Evolutionary conservation across 2,888 invertebrate species (phyloP).

Genomic region (Byasa hedistus): DNA sequence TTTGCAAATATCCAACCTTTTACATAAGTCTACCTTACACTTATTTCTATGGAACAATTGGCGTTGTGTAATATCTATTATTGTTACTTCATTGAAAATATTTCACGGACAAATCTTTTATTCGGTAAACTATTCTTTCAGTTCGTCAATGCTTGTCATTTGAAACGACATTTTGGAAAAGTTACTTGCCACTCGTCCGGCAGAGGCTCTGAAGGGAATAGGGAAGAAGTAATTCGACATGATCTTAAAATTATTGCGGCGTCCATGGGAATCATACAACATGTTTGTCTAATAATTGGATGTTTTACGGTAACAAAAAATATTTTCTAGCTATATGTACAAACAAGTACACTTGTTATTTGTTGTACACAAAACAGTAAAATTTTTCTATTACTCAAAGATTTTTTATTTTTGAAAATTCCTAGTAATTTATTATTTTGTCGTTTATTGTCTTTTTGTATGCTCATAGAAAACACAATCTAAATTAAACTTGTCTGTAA

Average conservation of each 20-base stretch:
- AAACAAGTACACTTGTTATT: too few relatives aligned
- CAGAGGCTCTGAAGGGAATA: slow-evolving; percentile 19
- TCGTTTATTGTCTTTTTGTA: too few relatives aligned
- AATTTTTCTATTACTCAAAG: too few relatives aligned
- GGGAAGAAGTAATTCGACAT: slow-evolving; percentile 53
- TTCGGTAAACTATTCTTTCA: slow-evolving; percentile 33
- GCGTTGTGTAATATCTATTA: slow-evolving; percentile 50
- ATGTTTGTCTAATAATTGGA: slow-evolving; percentile 56
- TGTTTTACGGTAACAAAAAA: slow-evolving; percentile 38
- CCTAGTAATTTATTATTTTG: too few relatives aligned
- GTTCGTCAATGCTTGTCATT: slow-evolving; percentile 53
- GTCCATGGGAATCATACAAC: slow-evolving; percentile 60
- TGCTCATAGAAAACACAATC: too few relatives aligned
- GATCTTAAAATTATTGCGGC: slow-evolving; percentile 64
- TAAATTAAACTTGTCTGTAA: too few relatives aligned
- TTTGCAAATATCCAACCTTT: slow-evolving; percentile 57
- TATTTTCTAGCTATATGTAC: slow-evolving; percentile 7
- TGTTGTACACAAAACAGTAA: background rate
- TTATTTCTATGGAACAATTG: slow-evolving; percentile 54
- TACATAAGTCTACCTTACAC: slow-evolving; percentile 51
- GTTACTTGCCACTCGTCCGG: slow-evolving; percentile 29
- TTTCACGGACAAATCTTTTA: background rate
- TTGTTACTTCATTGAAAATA: background rate
- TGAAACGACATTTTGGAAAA: slow-evolving; percentile 56
- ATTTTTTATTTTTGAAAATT: too few relatives aligned